Conservation (phyloP, 2,888 invertebrate species). For the Chymomyza fuscimana region DNA sequence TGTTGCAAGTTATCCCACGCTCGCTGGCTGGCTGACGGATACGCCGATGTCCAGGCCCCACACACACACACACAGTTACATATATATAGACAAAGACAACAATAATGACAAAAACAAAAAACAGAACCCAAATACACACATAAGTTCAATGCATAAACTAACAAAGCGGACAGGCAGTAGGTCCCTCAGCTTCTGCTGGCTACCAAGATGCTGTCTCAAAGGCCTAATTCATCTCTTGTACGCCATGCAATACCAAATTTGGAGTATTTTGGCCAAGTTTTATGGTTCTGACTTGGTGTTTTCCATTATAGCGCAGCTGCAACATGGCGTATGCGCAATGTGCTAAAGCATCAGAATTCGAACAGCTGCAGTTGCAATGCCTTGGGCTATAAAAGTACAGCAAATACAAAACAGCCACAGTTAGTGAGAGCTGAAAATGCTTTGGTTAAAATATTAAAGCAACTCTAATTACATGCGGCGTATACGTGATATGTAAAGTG, state of each 20-base stretch:
- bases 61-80: constrained; percentile 16
- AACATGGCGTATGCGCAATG: constrained; percentile 43
- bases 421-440: too few relatives aligned
- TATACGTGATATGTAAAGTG: constrained; percentile 38
- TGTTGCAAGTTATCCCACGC: constrained; percentile 69
- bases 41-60: constrained; percentile 23
- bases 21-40: constrained; percentile 57
- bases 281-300: background rate
- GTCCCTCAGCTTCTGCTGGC: background rate
- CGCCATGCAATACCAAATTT: background rate
- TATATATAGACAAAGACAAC: background rate
- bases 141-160: background rate
- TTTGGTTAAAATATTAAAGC: too few relatives aligned
- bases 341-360: background rate
- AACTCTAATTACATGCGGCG: constrained; percentile 20
- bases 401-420: background rate
- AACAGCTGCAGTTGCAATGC: constrained; percentile 8
- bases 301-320: background rate
- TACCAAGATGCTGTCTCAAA: background rate
- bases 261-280: constrained; percentile 4
- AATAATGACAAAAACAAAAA: background rate
- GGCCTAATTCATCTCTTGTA: background rate
- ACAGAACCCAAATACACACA: background rate
- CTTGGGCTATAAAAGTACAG: constrained; percentile 16
- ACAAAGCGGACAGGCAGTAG: constrained; percentile 22